Evolutionary conservation across 23 tunicate species (phyloP), one percentile per base, ranked within the genome.

Genomic region (Ascidia mentula): DNA sequence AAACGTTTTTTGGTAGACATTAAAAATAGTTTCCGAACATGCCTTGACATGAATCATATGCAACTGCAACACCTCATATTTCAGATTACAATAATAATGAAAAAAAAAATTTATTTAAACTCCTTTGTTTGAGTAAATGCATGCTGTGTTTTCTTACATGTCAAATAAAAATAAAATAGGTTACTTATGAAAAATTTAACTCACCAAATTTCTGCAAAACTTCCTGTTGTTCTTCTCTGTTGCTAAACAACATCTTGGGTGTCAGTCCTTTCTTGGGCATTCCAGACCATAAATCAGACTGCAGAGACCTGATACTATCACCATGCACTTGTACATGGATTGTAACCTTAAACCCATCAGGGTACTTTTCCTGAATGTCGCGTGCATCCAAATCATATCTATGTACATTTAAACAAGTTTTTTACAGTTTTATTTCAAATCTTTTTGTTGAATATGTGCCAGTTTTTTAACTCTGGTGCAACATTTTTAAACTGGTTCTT

Each of bases 371-470:
- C 65, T 87, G 85, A 46, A 87, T 92, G 65, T 92, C 97, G 40
- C 92, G 83, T n/a, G 97, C 92, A 75, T 92, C 97, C 40, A 92
- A 45, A 59, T 92, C 97, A 74, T 92, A 87, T 37, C 97, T 92
- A 77, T 20, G 24, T 3, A 53, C 22, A 53, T 28, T 2, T 30
- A 9, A 70, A 7, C 7, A 70, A 34, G 18, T 7, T 2, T 70
- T 70, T 34, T 34, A 4, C 7, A 34, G 18, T 18, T 18, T 45
- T 17, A 45, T 15, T 45, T 45, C 18, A 45, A 45, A 18, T 45
- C 60, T 45, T 45, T 45, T 45, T 17, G 18, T 18, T 45, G 17
- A 45, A 45, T 45, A 18, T 17, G 60, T 45, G 18, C 60, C 17
- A 18, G 60, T 15, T 45, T n/a, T n/a, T n/a, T n/a, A n/a, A n/a